These are phyloP conservation scores for Theonella swinhoei DNA, from an alignment of 37 sponge, comb jelly and placozoan genomes.

Conservation along the genomic window DNA sequence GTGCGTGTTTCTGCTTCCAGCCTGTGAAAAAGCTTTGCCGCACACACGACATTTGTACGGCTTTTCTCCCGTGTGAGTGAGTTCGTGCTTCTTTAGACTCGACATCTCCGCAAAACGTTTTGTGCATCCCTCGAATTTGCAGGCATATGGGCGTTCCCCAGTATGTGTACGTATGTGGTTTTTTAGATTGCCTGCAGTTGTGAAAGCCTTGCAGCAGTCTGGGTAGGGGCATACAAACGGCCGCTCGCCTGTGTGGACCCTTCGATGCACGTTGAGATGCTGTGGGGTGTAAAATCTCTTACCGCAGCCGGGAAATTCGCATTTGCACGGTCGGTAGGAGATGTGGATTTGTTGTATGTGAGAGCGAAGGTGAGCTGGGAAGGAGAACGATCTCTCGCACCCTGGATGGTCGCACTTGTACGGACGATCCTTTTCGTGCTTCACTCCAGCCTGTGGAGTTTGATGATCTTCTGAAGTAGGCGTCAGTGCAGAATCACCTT, in stretches of 20 bases:
- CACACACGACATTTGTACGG: conserved; percentile 83
- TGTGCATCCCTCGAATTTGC: conserved; percentile 75
- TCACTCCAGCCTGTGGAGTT: background rate
- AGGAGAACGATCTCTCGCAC: conserved; percentile 79
- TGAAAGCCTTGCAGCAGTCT: conserved; percentile 82
- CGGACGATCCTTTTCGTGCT: conserved; percentile 62
- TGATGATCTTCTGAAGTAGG: background rate
- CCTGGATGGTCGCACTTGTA: conserved; percentile 83
- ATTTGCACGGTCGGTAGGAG: conserved; percentile 80
- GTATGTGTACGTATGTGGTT: conserved; percentile 92
- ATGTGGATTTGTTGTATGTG: conserved; percentile 83
- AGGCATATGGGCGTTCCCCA: conserved; percentile 82
- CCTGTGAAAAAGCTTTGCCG: conserved; percentile 83
- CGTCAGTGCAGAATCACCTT: background rate
- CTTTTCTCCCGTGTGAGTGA: conserved; percentile 87
- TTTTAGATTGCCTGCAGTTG: conserved; percentile 85
- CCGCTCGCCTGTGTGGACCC: conserved; percentile 83
- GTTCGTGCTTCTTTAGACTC: conserved; percentile 85
- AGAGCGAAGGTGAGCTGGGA: conserved; percentile 77
- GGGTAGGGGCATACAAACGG: conserved; percentile 81
- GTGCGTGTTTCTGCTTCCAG: conserved; percentile 83
- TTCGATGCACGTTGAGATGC: conserved; percentile 78
- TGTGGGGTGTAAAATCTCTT: conserved; percentile 87
- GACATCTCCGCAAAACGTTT: conserved; percentile 88
- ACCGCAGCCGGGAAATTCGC: conserved; percentile 85